These are phyloP conservation scores for Pachyrhynchus sulphureomaculatus DNA, from an alignment of 1,140 invertebrate species.

Conservation along the genomic window DNA sequence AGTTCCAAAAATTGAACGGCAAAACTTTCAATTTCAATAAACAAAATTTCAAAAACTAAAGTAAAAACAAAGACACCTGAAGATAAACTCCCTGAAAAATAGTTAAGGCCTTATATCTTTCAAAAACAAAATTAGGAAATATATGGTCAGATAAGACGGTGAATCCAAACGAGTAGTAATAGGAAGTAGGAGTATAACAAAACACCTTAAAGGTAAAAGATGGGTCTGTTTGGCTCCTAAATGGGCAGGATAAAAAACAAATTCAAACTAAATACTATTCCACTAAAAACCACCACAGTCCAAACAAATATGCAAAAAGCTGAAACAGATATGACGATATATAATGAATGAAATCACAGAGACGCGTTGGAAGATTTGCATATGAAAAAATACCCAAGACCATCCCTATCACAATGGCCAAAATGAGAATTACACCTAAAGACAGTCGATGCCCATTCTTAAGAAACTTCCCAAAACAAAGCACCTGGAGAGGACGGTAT, in stretches of 20 bases:
- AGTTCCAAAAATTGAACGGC: not conserved
- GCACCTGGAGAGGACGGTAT: constrained; percentile 45
- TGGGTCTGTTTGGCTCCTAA: not conserved
- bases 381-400: not conserved
- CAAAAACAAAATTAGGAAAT: not conserved
- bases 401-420: not conserved
- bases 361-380: not conserved
- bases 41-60: not conserved
- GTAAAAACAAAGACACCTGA: too few relatives aligned
- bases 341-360: not conserved
- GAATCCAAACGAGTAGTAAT: not conserved
- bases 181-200: not conserved
- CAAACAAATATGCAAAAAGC: not conserved
- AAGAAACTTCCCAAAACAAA: constrained; percentile 30
- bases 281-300: too few relatives aligned
- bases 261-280: not conserved
- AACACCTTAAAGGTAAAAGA: not conserved
- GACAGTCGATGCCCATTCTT: not conserved
- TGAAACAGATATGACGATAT: not conserved
- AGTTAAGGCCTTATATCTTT: not conserved
- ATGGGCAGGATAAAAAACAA: not conserved
- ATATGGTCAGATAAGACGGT: not conserved
- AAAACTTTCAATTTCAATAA: not conserved
- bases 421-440: not conserved
- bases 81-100: too few relatives aligned